A percentile compares a stretch with the other conserved stretches of the same genome.
Conservation (phyloP, 1,140 invertebrate genomes). For the Alviniconcha marisindica region DNA sequence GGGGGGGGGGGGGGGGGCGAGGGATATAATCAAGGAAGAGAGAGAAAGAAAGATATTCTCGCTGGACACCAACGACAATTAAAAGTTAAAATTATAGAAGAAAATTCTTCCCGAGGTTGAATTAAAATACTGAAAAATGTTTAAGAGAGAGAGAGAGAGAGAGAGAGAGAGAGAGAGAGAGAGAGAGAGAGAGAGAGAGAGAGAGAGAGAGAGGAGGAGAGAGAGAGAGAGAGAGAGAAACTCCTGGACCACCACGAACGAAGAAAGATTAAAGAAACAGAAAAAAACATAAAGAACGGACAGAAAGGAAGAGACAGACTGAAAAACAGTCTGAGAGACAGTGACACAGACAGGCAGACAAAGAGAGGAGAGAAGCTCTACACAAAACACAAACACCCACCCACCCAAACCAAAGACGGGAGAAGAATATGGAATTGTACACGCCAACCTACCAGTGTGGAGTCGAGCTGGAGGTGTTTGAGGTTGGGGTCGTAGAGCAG, state of each 20-base stretch:
- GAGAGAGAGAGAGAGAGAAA: background rate
- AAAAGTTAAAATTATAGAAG: background rate
- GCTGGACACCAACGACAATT: no score
- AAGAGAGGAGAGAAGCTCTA: no score
- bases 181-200: no score
- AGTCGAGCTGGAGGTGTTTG: conserved; percentile 91
- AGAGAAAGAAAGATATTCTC: no score
- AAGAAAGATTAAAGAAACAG: conserved; percentile 7
- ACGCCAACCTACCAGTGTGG: conserved; percentile 86
- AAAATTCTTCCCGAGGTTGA: background rate
- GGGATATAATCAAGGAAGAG: no score
- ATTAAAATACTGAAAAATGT: no score
- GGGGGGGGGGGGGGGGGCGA: no score
- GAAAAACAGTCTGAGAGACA: background rate
- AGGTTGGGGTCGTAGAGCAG: conserved; percentile 96
- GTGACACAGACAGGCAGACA: background rate
- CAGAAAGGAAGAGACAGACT: background rate
- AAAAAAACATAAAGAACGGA: background rate
- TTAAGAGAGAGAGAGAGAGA: background rate
- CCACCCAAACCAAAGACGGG: background rate
- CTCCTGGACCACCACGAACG: background rate
- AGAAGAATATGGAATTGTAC: background rate
- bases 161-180: background rate
- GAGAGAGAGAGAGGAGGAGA: background rate
- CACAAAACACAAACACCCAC: background rate